Conservation (phyloP, 2,888 invertebrate species). For the Dynastes tityus region DNA sequence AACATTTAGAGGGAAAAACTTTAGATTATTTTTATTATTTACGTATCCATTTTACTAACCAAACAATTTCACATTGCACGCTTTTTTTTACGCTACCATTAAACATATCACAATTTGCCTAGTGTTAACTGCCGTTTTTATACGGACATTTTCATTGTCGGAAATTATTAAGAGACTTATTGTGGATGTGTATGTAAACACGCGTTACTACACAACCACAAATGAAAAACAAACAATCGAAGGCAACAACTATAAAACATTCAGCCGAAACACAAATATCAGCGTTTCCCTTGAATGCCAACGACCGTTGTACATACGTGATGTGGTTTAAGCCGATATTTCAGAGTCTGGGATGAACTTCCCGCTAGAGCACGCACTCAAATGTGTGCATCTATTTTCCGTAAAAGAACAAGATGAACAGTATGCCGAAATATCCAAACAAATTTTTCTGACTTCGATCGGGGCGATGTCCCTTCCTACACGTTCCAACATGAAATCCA, state of each 20-base stretch:
- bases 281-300: slow-evolving; percentile 41
- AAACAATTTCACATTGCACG: too few relatives aligned
- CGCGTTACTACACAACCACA: slow-evolving; percentile 30
- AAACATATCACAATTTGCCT: too few relatives aligned
- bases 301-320: slow-evolving; percentile 46
- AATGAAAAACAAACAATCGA: slow-evolving; percentile 46
- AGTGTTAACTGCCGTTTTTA: too few relatives aligned
- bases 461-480: slow-evolving; percentile 3
- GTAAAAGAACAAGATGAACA: slow-evolving; percentile 20
- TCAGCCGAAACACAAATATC: slow-evolving; percentile 45
- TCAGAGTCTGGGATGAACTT: slow-evolving; percentile 36
- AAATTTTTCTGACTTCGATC: slow-evolving; percentile 30
- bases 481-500: slow-evolving; percentile 19
- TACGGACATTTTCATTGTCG: slow-evolving; percentile 12
- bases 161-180: slow-evolving; percentile 37
- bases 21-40: too few relatives aligned
- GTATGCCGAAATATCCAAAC: slow-evolving; percentile 23
- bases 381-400: slow-evolving; percentile 33
- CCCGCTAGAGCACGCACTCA: slow-evolving; percentile 27
- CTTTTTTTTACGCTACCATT: too few relatives aligned
- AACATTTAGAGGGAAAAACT: too few relatives aligned
- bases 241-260: slow-evolving; percentile 43
- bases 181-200: slow-evolving; percentile 33
- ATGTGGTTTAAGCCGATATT: slow-evolving; percentile 45
- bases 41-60: too few relatives aligned